phyloP scores from a whole-genome alignment of 2,888 invertebrate genomes.

The Leucoptera coffeella region DNA sequence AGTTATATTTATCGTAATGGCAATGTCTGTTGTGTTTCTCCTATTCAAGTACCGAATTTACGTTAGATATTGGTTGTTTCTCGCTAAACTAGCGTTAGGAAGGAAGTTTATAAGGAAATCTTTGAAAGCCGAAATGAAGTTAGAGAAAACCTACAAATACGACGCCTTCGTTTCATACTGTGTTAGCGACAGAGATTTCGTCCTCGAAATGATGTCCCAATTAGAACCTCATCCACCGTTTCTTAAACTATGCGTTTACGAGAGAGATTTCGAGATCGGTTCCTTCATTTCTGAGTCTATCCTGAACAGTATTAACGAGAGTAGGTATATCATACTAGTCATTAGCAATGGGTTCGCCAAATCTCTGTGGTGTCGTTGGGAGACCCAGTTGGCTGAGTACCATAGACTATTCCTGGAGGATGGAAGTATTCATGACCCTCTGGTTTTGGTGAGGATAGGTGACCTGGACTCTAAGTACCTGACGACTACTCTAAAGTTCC shows the following conservation, averaged over 20 bases:
- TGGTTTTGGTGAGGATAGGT: conserved; percentile 58
- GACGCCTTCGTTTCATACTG: conserved; percentile 59
- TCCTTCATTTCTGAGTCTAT: conserved; percentile 61
- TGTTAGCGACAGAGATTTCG: conserved; percentile 56
- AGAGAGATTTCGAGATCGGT: conserved; percentile 62
- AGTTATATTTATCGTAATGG: conserved; percentile 20
- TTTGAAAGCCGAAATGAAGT: conserved; percentile 9
- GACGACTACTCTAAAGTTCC: conserved; percentile 54
- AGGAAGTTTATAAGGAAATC: conserved; percentile 23
- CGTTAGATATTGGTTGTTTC: conserved; percentile 48
- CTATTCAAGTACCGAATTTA: conserved; percentile 40
- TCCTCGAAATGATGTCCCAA: conserved; percentile 52
- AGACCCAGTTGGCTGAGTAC: conserved; percentile 62
- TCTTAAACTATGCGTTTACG: conserved; percentile 62
- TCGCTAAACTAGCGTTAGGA: conserved; percentile 45
- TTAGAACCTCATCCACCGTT: conserved; percentile 55
- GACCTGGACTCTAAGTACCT: conserved; percentile 48
- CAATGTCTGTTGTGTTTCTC: conserved; percentile 15
- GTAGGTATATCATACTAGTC: conserved; percentile 59
- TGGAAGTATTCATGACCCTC: conserved; percentile 46
- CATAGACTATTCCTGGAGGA: conserved; percentile 56
- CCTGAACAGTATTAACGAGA: conserved; percentile 55
- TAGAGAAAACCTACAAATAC: conserved; percentile 31
- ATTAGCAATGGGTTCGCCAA: conserved; percentile 63
- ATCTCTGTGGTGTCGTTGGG: conserved; percentile 69